Percentiles rank a stretch among this genome's conserved stretches.
These are phyloP conservation scores for Dromas ardeola DNA, from an alignment of 2,113 vertebrate species.

Conservation along the genomic window DNA sequence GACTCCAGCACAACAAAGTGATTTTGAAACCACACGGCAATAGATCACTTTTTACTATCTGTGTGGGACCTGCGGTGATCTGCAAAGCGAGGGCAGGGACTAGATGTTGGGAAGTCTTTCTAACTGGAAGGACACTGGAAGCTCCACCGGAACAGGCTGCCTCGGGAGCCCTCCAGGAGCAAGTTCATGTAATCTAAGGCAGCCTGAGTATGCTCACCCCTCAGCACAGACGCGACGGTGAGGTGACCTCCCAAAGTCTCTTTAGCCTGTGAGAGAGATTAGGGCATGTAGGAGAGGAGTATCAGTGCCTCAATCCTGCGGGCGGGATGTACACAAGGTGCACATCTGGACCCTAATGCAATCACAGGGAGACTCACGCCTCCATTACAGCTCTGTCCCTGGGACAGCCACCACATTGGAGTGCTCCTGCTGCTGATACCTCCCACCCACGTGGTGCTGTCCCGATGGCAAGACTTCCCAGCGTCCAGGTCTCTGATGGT, in stretches of 20 bases:
- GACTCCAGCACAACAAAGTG: neutral
- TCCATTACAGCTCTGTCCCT: neutral
- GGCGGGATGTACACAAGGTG: neutral
- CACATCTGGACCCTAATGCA: no score
- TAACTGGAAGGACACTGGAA: neutral
- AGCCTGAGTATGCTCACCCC: neutral
- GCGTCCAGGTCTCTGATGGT: neutral
- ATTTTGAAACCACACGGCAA: neutral
- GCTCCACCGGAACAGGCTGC: neutral
- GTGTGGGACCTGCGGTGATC: neutral
- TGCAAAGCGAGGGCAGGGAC: neutral
- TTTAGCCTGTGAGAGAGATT: neutral
- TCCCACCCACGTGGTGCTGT: rapidly evolving
- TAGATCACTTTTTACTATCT: neutral
- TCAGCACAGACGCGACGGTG: neutral
- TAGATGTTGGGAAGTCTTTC: neutral
- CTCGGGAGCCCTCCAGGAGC: neutral
- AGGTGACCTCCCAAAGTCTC: neutral
- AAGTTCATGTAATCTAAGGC: neutral
- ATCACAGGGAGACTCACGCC: rapidly evolving
- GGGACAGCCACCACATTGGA: neutral
- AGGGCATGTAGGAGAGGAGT: neutral
- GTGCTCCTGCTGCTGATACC: neutral
- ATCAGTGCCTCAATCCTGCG: rapidly evolving
- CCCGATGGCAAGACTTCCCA: neutral